Percentiles rank a stretch among this genome's conserved stretches.
Evolutionary conservation across 2,797 vertebrate genomes (phyloP).

Genomic region (Nyctibius grandis): DNA sequence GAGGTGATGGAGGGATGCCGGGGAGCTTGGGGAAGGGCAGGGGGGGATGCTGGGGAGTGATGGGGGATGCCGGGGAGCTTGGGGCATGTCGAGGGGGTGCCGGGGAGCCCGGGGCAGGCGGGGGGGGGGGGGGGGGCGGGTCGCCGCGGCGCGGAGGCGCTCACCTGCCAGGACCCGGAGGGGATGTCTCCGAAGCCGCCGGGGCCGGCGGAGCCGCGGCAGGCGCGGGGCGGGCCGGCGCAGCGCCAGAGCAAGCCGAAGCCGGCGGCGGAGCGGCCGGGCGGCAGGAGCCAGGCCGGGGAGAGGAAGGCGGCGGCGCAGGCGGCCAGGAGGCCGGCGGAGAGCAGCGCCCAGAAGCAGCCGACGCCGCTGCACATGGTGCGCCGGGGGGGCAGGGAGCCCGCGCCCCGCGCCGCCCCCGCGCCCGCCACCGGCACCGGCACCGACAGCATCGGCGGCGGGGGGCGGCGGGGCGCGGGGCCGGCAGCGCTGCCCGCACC

Average conservation of each 20-base stretch:
- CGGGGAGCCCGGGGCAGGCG: neutral
- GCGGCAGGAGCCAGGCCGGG: conserved; percentile 80
- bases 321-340: conserved; percentile 83
- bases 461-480: conserved; percentile 2
- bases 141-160: neutral
- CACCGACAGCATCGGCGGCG: conserved; percentile 80
- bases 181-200: conserved; percentile 87
- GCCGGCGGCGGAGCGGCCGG: conserved; percentile 64
- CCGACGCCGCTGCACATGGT: conserved; percentile 90
- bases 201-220: conserved; percentile 85
- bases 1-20: neutral
- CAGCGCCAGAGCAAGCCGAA: conserved; percentile 91
- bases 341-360: conserved; percentile 89
- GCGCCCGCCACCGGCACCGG: conserved; percentile 77
- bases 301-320: conserved; percentile 89
- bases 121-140: too few species aligned
- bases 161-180: conserved; percentile 93
- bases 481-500: conserved; percentile 17
- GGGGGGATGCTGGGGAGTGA: too few species aligned
- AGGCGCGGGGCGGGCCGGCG: conserved; percentile 81
- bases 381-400: conserved; percentile 74
- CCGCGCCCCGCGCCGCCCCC: conserved; percentile 74
- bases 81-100: neutral
- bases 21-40: neutral
- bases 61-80: neutral